These are phyloP conservation scores for Ataeniobius toweri DNA, from an alignment of 2,797 vertebrate genomes.

Conservation along the genomic window DNA sequence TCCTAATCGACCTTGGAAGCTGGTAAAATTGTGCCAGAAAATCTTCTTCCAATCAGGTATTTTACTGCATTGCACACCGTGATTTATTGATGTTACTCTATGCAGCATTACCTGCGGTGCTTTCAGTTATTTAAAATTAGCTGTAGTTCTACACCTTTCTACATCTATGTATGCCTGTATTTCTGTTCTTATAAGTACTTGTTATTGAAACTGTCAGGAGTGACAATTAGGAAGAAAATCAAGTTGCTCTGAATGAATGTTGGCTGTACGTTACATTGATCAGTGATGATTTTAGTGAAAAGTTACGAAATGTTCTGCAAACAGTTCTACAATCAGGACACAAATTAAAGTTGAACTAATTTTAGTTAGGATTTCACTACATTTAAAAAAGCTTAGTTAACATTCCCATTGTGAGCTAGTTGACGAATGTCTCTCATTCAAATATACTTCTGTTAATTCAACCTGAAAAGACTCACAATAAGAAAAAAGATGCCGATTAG, in stretches of 20 bases:
- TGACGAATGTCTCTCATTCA: not conserved
- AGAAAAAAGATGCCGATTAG: too few relatives aligned
- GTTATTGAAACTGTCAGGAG: not conserved
- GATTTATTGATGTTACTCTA: not conserved
- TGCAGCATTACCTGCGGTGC: not conserved
- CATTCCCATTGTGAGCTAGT: not conserved
- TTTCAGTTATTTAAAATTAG: not conserved
- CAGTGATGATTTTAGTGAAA: not conserved
- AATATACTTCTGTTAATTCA: not conserved
- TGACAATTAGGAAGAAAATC: not conserved
- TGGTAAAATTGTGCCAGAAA: not conserved
- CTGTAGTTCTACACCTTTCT: not conserved
- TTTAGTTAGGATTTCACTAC: not conserved
- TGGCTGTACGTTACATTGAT: not conserved
- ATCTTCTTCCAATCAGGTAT: not conserved
- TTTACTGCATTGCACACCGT: not conserved
- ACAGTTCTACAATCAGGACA: too few relatives aligned
- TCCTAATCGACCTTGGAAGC: too few relatives aligned
- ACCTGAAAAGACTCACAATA: too few relatives aligned
- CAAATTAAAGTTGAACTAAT: too few relatives aligned
- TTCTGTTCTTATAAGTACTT: not conserved
- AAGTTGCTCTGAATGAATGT: not conserved
- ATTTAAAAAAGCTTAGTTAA: not conserved
- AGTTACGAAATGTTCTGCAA: too few relatives aligned
- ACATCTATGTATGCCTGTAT: not conserved